Conservation (phyloP, 1,140 invertebrate species). For the Listronotus bonariensis region DNA sequence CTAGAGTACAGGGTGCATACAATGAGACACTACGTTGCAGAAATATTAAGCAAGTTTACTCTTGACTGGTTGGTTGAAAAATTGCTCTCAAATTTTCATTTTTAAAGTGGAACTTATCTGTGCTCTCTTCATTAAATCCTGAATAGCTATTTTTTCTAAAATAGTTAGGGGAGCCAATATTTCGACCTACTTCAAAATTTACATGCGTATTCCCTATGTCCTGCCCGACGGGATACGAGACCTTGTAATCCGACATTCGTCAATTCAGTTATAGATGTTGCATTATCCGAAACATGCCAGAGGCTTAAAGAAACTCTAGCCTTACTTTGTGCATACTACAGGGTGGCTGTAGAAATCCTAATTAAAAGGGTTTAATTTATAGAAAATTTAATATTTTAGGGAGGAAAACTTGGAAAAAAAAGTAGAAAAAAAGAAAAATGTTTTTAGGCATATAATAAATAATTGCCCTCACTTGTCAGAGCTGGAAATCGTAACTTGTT, state of each 20-base stretch:
- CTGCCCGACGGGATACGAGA: too few species aligned
- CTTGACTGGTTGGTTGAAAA: too few species aligned
- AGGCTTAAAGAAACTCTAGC: slow-evolving; percentile 28
- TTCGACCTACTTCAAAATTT: too few species aligned
- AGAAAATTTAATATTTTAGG: slow-evolving; percentile 39
- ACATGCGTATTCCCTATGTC: too few species aligned
- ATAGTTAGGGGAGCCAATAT: too few species aligned
- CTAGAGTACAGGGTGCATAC: too few species aligned
- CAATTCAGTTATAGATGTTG: slow-evolving; percentile 29
- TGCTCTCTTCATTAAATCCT: too few species aligned
- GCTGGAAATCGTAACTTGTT: slow-evolving; percentile 26
- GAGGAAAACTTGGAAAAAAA: slow-evolving; percentile 27
- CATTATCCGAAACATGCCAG: slow-evolving; percentile 31
- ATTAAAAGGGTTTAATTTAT: slow-evolving; percentile 31
- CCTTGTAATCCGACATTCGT: slow-evolving; percentile 34
- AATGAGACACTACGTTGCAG: too few species aligned
- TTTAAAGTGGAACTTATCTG: too few species aligned
- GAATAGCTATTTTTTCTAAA: too few species aligned
- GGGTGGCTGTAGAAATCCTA: slow-evolving; percentile 33
- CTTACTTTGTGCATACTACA: slow-evolving; percentile 32
- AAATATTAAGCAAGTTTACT: too few species aligned
- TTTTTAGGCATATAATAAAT: slow-evolving; percentile 34
- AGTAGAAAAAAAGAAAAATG: slow-evolving; percentile 30
- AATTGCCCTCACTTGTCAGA: slow-evolving; percentile 28
- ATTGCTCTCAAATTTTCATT: too few species aligned